phyloP scores from a whole-genome alignment of 2,797 vertebrate genomes.

The Alectoris magna region DNA sequence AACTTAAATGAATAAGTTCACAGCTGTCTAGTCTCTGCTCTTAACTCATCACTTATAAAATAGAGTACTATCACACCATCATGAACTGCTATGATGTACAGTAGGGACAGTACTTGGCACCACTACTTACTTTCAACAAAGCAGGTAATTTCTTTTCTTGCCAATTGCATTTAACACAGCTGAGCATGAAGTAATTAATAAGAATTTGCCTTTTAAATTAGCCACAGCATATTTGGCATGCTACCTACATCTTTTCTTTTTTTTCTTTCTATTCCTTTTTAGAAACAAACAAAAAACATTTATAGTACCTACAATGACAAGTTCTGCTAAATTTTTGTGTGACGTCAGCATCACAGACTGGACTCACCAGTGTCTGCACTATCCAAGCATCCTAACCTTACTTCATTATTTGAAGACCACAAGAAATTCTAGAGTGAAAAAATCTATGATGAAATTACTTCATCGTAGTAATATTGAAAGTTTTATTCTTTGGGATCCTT shows the following conservation, averaged over 20 bases:
- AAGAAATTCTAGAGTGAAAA: not conserved
- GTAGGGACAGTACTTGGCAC: not conserved
- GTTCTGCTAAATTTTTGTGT: not conserved
- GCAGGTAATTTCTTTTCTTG: rapidly evolving
- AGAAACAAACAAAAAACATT: not conserved
- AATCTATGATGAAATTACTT: no score
- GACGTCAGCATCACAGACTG: not conserved
- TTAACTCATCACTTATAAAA: not conserved
- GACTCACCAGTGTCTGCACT: not conserved
- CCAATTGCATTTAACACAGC: not conserved
- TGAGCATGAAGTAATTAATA: not conserved
- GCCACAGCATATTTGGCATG: not conserved
- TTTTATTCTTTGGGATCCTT: not conserved
- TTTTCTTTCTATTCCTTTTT: not conserved
- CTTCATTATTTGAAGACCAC: not conserved
- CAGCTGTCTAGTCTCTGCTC: not conserved
- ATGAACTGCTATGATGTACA: not conserved
- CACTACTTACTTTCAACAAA: not conserved
- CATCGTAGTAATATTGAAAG: not conserved
- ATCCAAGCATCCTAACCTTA: not conserved
- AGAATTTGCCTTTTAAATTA: not conserved
- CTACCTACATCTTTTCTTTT: not conserved
- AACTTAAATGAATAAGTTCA: not conserved
- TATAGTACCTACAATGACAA: not conserved
- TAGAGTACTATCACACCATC: not conserved